These are phyloP conservation scores for Papilio gigon DNA, from an alignment of 2,888 invertebrate genomes.

Conservation along the genomic window DNA sequence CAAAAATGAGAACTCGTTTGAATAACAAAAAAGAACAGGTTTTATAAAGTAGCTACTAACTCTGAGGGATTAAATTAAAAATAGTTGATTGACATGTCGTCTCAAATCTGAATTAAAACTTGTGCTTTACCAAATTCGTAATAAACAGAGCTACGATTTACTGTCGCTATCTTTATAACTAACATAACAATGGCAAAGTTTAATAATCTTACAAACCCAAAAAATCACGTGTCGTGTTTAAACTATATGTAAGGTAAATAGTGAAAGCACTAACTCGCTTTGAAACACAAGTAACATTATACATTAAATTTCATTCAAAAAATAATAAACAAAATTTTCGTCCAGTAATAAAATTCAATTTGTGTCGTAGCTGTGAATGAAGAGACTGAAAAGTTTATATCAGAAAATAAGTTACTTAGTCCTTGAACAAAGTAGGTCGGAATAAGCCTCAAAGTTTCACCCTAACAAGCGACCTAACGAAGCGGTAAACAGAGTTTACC, in stretches of 20 bases:
- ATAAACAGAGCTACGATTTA: too few relatives aligned
- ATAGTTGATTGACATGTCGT: neutral
- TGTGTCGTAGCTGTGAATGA: conserved; percentile 29
- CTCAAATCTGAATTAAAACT: neutral
- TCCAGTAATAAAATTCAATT: conserved; percentile 21
- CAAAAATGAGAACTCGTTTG: too few relatives aligned
- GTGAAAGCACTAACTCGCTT: neutral
- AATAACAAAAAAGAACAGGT: too few relatives aligned
- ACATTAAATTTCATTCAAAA: neutral
- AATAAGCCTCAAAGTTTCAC: conserved; percentile 41
- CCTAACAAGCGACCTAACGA: conserved; percentile 41
- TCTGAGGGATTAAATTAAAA: neutral
- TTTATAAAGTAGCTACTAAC: too few relatives aligned
- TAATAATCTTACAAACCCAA: neutral
- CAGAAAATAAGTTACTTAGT: conserved; percentile 40
- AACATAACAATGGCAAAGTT: neutral
- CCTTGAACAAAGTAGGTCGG: conserved; percentile 40
- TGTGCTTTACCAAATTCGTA: neutral
- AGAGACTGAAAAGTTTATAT: conserved; percentile 33
- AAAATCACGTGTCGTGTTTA: too few relatives aligned
- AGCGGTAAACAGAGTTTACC: conserved; percentile 37
- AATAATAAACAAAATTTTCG: conserved; percentile 8
- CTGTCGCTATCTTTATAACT: too few relatives aligned
- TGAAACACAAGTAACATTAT: neutral
- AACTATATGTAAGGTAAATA: neutral